Conservation (phyloP, 2,888 invertebrate genomes). For the Serripes groenlandicus region DNA sequence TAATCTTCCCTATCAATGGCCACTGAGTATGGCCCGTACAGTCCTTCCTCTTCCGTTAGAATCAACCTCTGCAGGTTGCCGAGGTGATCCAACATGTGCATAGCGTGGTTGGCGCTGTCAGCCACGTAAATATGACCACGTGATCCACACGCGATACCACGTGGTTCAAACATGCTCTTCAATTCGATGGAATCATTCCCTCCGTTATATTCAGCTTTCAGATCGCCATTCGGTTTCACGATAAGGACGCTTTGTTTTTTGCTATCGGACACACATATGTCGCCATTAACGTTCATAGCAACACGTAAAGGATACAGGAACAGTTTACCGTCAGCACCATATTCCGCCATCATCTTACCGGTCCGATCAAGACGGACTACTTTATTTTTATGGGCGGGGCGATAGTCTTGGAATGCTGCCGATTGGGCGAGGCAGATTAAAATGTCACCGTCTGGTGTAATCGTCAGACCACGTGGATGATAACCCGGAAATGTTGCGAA, state of each 20-base stretch:
- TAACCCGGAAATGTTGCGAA: constrained; percentile 66
- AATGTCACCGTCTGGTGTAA: constrained; percentile 61
- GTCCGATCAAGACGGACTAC: constrained; percentile 54
- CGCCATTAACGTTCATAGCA: constrained; percentile 76
- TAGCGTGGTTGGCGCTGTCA: constrained; percentile 66
- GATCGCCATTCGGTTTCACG: constrained; percentile 60
- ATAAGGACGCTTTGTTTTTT: constrained; percentile 68
- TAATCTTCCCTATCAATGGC: constrained; percentile 67
- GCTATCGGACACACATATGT: constrained; percentile 75
- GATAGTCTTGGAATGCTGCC: constrained; percentile 71
- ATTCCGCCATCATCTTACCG: constrained; percentile 64
- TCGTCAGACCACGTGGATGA: constrained; percentile 66
- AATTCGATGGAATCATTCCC: constrained; percentile 43
- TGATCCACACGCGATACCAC: constrained; percentile 67
- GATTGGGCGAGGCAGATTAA: constrained; percentile 69
- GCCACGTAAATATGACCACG: constrained; percentile 68
- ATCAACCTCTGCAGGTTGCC: constrained; percentile 62
- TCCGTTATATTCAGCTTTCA: constrained; percentile 65
- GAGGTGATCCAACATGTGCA: constrained; percentile 69
- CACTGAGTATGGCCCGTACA: constrained; percentile 68
- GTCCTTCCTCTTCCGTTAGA: constrained; percentile 63
- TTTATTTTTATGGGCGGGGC: constrained; percentile 69
- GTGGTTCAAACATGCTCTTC: constrained; percentile 64
- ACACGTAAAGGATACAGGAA: constrained; percentile 73
- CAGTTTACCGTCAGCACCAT: constrained; percentile 68